Evolutionary conservation across 1,140 invertebrate species (phyloP).

Genomic region (Charaxes varanes): DNA sequence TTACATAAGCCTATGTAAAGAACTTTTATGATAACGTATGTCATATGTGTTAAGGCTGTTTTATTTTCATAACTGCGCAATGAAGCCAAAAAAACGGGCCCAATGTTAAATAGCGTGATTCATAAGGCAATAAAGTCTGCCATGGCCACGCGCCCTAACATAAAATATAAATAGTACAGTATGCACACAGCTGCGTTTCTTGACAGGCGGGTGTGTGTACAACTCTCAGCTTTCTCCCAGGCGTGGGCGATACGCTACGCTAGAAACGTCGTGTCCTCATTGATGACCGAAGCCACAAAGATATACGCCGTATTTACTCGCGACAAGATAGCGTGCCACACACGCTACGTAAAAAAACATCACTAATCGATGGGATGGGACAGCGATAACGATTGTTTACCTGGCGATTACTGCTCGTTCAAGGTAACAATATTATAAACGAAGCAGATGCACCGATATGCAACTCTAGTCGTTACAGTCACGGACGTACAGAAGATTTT

Average conservation of each 20-base stretch:
- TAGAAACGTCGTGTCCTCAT: conserved; percentile 31
- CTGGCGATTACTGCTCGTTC: conserved; percentile 53
- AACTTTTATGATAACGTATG: too few relatives aligned
- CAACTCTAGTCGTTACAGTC: conserved; percentile 32
- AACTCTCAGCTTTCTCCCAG: conserved; percentile 19
- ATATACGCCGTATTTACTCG: conserved; percentile 33
- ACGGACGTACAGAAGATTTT: conserved; percentile 29
- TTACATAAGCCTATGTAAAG: too few relatives aligned
- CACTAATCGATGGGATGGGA: conserved; percentile 46
- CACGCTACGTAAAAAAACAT: conserved; percentile 32
- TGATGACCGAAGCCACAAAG: conserved; percentile 27
- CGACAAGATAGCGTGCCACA: conserved; percentile 22
- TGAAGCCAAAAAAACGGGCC: conserved; percentile 4
- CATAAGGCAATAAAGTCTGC: conserved; percentile 16
- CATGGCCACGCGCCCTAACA: conserved; percentile 11
- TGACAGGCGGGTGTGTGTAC: conserved; percentile 6
- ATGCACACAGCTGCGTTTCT: conserved; percentile 13
- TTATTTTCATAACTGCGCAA: too few relatives aligned
- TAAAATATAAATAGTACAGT: conserved; percentile 12
- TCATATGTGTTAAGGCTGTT: too few relatives aligned
- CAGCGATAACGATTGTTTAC: conserved; percentile 64
- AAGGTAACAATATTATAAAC: conserved; percentile 46
- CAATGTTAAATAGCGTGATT: conserved; percentile 11
- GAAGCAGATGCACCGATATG: conserved; percentile 21
- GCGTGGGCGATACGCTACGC: conserved; percentile 21